A percentile compares a stretch with the other conserved stretches of the same genome.
Conservation (phyloP, 2,113 vertebrate species). For the Sphyrna mokarran region DNA sequence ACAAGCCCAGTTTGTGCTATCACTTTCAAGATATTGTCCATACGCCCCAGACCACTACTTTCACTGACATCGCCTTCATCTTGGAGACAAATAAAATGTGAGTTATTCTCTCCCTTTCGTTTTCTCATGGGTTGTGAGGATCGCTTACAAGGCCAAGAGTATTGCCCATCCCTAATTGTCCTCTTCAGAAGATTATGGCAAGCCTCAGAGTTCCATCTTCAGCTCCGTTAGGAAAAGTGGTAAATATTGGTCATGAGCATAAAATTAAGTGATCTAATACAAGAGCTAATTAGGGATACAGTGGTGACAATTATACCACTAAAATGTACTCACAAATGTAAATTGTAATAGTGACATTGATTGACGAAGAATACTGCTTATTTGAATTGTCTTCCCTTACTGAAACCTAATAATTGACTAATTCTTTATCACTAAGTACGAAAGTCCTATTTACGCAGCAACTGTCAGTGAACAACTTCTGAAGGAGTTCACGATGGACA, state of each 20-base stretch:
- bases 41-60: too few species aligned
- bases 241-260: neutral
- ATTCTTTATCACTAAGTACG: neutral
- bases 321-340: neutral
- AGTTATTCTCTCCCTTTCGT: too few species aligned
- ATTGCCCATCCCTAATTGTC: too few species aligned
- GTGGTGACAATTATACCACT: neutral
- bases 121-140: too few species aligned
- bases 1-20: too few species aligned
- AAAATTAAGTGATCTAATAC: neutral
- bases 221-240: neutral
- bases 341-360: neutral
- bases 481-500: neutral
- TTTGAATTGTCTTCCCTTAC: neutral
- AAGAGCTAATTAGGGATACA: neutral
- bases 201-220: neutral
- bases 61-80: too few species aligned
- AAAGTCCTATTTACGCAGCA: neutral
- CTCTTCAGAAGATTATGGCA: too few species aligned
- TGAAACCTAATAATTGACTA: neutral
- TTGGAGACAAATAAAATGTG: too few species aligned
- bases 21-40: too few species aligned
- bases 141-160: too few species aligned
- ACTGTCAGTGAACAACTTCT: neutral
- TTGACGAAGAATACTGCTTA: neutral